Percentiles rank a stretch among this genome's conserved stretches.
Conservation (phyloP, 2,888 invertebrate species). For the Salticus scenicus region DNA sequence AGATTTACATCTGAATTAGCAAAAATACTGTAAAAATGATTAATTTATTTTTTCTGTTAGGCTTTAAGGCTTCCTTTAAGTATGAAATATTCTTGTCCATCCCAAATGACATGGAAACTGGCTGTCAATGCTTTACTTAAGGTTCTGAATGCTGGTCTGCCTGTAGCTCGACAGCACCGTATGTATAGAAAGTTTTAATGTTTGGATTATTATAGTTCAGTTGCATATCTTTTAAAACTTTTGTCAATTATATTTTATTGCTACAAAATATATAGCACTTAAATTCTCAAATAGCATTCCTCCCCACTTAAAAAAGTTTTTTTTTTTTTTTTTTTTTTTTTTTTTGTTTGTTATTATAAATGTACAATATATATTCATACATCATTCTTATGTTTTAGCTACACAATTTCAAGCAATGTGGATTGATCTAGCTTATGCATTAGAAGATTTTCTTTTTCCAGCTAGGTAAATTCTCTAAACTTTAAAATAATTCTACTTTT, state of each 20-base stretch:
- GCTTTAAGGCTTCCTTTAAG: constrained; percentile 84
- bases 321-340: too few species aligned
- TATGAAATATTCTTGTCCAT: constrained; percentile 87
- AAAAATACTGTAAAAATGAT: too few species aligned
- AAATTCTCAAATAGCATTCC: too few species aligned
- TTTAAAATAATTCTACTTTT: too few species aligned
- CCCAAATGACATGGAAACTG: constrained; percentile 88
- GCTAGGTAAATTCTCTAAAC: constrained; percentile 83
- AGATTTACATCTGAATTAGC: too few species aligned
- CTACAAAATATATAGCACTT: too few species aligned
- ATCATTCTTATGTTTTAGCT: constrained; percentile 49
- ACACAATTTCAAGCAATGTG: constrained; percentile 79
- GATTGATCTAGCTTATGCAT: constrained; percentile 87
- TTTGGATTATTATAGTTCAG: too few species aligned
- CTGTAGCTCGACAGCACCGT: constrained; percentile 86
- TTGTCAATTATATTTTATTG: too few species aligned
- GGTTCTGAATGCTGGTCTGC: constrained; percentile 88
- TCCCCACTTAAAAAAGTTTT: too few species aligned
- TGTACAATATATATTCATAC: background rate
- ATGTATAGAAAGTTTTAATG: constrained; percentile 77
- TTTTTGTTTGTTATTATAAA: too few species aligned
- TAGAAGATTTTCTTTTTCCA: constrained; percentile 95
- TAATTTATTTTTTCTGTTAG: too few species aligned
- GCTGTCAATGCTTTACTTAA: constrained; percentile 85
- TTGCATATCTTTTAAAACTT: too few species aligned